phyloP scores from a whole-genome alignment of 1,140 invertebrate genomes.

The Bathynomus jamesi region DNA sequence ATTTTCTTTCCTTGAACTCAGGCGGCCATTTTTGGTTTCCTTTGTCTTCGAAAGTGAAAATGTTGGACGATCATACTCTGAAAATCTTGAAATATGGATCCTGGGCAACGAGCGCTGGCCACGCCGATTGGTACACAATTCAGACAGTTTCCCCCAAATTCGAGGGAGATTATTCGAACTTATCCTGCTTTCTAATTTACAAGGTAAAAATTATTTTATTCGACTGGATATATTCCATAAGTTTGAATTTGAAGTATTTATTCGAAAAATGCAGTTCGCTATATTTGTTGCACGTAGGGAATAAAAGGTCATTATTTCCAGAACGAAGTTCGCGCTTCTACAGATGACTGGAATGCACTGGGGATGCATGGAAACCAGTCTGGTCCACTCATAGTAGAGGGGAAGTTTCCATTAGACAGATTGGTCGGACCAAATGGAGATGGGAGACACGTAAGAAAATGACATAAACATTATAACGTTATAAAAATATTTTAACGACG shows the following conservation, averaged over 20 bases:
- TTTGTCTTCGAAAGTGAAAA: conserved; percentile 19
- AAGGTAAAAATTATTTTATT: no score
- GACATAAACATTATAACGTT: no score
- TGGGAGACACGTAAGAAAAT: conserved; percentile 10
- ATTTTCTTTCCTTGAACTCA: background rate
- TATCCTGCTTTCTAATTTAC: conserved; percentile 19
- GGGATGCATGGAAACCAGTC: conserved; percentile 38
- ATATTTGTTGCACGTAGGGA: no score
- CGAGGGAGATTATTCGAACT: conserved; percentile 13
- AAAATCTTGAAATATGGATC: conserved; percentile 27
- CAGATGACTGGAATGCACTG: conserved; percentile 37
- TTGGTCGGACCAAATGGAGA: conserved; percentile 31
- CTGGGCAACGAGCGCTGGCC: conserved; percentile 28
- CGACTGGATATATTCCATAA: no score
- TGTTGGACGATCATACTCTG: conserved; percentile 16
- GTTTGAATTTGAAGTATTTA: no score
- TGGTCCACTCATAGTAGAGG: conserved; percentile 34
- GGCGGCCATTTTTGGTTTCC: conserved; percentile 33
- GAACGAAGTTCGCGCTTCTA: conserved; percentile 35
- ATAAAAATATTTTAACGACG: no score
- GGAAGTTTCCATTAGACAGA: conserved; percentile 24
- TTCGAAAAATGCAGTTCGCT: no score
- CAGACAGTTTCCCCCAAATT: conserved; percentile 14
- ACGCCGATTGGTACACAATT: conserved; percentile 32
- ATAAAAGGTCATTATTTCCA: conserved; percentile 7